Percentiles rank a stretch among this genome's conserved stretches.
Evolutionary conservation across 2,888 invertebrate species (phyloP).

Genomic region (Theodoxus fluviatilis): DNA sequence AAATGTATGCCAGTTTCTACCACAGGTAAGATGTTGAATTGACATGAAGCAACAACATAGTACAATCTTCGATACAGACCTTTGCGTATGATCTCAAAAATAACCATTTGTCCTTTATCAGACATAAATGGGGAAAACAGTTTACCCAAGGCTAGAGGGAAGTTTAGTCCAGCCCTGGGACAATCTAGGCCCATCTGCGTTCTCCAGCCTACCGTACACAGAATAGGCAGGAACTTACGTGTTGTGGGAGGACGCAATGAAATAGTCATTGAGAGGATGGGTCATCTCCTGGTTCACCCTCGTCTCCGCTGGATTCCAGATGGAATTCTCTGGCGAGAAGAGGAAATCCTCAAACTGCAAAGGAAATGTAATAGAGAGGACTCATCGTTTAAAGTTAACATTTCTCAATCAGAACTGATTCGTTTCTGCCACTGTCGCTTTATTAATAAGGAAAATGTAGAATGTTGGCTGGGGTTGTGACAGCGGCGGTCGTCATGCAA

Average conservation of each 20-base stretch:
- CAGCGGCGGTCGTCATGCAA: too few relatives aligned
- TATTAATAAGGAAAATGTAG: background rate
- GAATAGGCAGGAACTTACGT: slow-evolving; percentile 73
- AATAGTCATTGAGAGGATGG: slow-evolving; percentile 86
- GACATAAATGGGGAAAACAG: too few relatives aligned
- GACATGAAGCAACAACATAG: too few relatives aligned
- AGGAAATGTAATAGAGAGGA: background rate
- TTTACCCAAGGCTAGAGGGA: too few relatives aligned
- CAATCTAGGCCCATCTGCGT: too few relatives aligned
- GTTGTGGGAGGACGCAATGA: slow-evolving; percentile 97
- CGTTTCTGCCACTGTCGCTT: background rate
- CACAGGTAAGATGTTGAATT: too few relatives aligned
- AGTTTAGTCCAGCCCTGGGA: too few relatives aligned
- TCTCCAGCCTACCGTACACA: too few relatives aligned
- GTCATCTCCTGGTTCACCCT: slow-evolving; percentile 88
- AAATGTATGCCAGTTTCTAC: too few relatives aligned
- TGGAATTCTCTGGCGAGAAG: slow-evolving; percentile 89
- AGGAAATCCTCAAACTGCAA: slow-evolving; percentile 85
- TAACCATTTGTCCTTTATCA: too few relatives aligned
- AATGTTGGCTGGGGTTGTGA: background rate
- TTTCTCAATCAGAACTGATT: background rate
- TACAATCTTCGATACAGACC: too few relatives aligned
- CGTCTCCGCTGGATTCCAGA: slow-evolving; percentile 81
- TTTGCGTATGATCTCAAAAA: too few relatives aligned
- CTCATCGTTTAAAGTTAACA: background rate